phyloP scores from a whole-genome alignment of 1,140 invertebrate species.

The Heliothis virescens region DNA sequence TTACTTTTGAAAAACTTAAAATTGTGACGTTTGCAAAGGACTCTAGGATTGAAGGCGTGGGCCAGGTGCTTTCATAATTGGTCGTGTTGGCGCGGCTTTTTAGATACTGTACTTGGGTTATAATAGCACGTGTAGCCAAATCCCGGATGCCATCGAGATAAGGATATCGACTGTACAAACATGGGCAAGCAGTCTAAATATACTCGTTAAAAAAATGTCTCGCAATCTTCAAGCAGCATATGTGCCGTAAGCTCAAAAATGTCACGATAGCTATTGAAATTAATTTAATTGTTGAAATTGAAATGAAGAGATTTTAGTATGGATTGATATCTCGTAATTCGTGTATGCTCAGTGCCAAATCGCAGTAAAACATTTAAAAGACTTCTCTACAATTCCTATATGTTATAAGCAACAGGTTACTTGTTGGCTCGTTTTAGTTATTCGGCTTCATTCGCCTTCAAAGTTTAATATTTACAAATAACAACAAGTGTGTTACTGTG shows the following conservation, averaged over 20 bases:
- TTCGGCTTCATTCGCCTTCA: background rate
- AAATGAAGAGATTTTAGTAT: too few relatives aligned
- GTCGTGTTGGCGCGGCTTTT: background rate
- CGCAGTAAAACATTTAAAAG: too few relatives aligned
- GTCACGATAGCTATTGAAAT: background rate
- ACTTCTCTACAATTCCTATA: background rate
- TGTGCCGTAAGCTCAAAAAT: background rate
- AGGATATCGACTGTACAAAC: slow-evolving; percentile 27
- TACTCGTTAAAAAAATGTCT: slow-evolving; percentile 8
- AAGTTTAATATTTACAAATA: too few relatives aligned
- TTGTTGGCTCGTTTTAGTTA: slow-evolving; percentile 5
- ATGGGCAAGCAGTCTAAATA: slow-evolving; percentile 14
- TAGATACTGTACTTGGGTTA: background rate
- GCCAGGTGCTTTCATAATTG: too few relatives aligned
- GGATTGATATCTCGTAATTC: too few relatives aligned
- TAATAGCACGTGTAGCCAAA: slow-evolving; percentile 3
- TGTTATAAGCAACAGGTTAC: slow-evolving; percentile 26
- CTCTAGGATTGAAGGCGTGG: too few relatives aligned
- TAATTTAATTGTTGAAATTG: too few relatives aligned
- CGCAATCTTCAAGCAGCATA: background rate
- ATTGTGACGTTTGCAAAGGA: background rate
- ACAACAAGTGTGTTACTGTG: too few relatives aligned
- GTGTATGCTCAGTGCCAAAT: too few relatives aligned
- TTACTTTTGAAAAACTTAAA: background rate
- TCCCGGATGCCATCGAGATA: slow-evolving; percentile 31